Evolutionary conservation across 1,140 invertebrate species (phyloP).

Genomic region (Dendroctonus valens): DNA sequence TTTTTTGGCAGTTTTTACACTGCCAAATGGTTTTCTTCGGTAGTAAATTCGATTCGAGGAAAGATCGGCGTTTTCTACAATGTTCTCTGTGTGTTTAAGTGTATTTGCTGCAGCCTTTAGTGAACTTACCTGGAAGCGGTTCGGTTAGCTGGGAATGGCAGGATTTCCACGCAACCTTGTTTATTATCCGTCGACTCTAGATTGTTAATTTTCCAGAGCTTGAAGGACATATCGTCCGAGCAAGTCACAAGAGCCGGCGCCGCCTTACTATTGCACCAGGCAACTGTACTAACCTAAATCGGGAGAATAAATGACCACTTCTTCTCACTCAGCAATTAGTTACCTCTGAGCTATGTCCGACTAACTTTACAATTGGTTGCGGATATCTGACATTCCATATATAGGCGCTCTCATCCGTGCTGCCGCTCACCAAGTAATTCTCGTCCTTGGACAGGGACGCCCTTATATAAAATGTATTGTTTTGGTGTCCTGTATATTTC

Average conservation of each 20-base stretch:
- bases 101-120: too few relatives aligned
- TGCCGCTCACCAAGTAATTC: slow-evolving; percentile 77
- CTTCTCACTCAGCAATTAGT: background rate
- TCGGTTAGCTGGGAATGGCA: slow-evolving; percentile 38
- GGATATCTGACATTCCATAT: slow-evolving; percentile 74
- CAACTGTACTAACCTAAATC: slow-evolving; percentile 66
- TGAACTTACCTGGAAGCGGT: slow-evolving; percentile 6
- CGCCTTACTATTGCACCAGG: slow-evolving; percentile 64
- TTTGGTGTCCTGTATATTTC: slow-evolving; percentile 67
- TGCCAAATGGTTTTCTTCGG: slow-evolving; percentile 35
- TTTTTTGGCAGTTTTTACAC: slow-evolving; percentile 35
- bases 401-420: slow-evolving; percentile 79
- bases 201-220: slow-evolving; percentile 69
- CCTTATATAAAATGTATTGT: slow-evolving; percentile 80
- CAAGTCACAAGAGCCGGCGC: slow-evolving; percentile 65
- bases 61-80: too few relatives aligned
- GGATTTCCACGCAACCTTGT: slow-evolving; percentile 57
- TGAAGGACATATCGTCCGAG: slow-evolving; percentile 74
- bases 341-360: slow-evolving; percentile 74
- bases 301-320: background rate
- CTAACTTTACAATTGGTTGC: slow-evolving; percentile 64
- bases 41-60: background rate
- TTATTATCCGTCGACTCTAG: slow-evolving; percentile 56
- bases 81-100: too few relatives aligned
- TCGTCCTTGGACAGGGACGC: slow-evolving; percentile 75